These are phyloP conservation scores for Labeo catla DNA, from an alignment of 2,113 vertebrate species.

Conservation along the genomic window DNA sequence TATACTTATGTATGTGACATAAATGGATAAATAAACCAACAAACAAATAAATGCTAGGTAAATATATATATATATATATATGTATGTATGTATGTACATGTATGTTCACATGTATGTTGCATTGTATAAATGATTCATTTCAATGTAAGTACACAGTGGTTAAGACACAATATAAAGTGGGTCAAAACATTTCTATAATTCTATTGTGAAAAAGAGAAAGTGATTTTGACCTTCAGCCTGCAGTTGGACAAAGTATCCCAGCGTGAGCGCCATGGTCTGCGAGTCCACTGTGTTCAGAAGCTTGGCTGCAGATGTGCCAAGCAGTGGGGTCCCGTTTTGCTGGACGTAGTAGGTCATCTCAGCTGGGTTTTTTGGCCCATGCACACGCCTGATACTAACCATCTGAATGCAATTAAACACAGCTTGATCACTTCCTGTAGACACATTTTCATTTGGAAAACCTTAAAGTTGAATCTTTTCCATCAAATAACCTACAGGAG, in stretches of 20 bases:
- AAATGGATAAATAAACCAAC: too few relatives aligned
- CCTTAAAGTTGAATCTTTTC: not conserved
- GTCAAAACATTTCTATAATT: not conserved
- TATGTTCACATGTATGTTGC: not conserved
- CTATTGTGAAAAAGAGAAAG: constrained; percentile 10
- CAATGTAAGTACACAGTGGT: not conserved
- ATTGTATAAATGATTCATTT: not conserved
- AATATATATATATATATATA: too few relatives aligned
- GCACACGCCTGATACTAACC: constrained; percentile 90
- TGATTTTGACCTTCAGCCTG: constrained; percentile 93
- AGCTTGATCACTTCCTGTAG: not conserved
- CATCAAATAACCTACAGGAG: not conserved
- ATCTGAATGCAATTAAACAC: constrained; percentile 77
- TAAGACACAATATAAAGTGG: not conserved
- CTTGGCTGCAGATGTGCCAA: constrained; percentile 91
- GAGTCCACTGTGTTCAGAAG: constrained; percentile 95
- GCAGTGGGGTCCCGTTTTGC: constrained; percentile 84
- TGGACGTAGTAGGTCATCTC: constrained; percentile 95
- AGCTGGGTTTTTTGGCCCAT: constrained; percentile 88
- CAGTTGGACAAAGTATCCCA: constrained; percentile 94
- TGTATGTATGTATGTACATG: not conserved
- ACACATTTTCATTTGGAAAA: not conserved
- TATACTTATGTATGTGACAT: too few relatives aligned
- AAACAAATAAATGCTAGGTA: too few relatives aligned
- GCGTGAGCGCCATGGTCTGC: constrained; percentile 93